Evolutionary conservation across 2,113 vertebrate genomes (phyloP).

Genomic region (Anser brachyrhynchus): DNA sequence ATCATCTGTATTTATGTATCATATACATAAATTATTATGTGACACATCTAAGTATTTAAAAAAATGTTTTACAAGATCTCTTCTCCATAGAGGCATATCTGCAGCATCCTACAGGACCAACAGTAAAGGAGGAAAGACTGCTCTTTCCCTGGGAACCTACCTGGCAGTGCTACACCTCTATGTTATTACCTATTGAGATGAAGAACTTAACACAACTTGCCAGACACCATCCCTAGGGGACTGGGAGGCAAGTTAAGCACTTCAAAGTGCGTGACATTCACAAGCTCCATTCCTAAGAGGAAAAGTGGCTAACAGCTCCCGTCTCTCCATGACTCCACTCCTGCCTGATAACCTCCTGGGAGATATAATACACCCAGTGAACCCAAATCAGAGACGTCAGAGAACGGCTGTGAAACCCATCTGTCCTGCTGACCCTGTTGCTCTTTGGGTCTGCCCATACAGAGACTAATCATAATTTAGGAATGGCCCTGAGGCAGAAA

Average conservation of each 20-base stretch:
- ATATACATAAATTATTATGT: background rate
- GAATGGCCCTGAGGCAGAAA: background rate
- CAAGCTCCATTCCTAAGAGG: background rate
- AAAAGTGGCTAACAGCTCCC: background rate
- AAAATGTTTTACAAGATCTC: background rate
- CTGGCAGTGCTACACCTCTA: background rate
- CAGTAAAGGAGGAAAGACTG: background rate
- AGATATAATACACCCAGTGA: background rate
- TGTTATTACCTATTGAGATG: background rate
- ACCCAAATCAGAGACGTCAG: background rate
- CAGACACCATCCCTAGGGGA: background rate
- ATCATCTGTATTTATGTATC: background rate
- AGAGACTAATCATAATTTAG: background rate
- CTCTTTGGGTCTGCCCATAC: rapidly evolving
- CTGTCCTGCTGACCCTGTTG: background rate
- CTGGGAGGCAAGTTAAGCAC: background rate
- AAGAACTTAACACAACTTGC: background rate
- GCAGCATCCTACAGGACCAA: background rate
- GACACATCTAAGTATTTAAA: background rate
- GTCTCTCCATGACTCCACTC: background rate
- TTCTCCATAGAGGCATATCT: background rate
- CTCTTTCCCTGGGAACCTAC: background rate
- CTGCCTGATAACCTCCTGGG: background rate
- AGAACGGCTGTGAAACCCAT: rapidly evolving
- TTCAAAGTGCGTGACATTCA: background rate